Percentiles rank a stretch among this genome's conserved stretches.
Conservation (phyloP, 2,888 invertebrate genomes). For the Scaptodrosophila latifasciaeformis region DNA sequence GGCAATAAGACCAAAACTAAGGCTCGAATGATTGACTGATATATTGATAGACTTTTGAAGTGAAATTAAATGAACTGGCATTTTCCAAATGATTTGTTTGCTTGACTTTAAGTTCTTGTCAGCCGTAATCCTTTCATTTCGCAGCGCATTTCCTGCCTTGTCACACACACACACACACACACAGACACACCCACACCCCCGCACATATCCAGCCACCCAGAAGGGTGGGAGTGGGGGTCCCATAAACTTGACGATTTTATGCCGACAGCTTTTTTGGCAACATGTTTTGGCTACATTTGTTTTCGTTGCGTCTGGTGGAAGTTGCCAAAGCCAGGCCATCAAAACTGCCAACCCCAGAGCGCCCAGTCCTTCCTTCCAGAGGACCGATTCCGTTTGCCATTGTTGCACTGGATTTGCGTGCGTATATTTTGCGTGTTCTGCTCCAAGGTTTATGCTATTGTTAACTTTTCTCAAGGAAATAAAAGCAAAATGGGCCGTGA, state of each 20-base stretch:
- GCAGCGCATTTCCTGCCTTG: conserved; percentile 23
- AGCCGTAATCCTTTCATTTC: conserved; percentile 24
- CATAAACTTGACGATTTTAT: conserved; percentile 64
- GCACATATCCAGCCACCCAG: no score
- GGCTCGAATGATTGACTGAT: conserved; percentile 17
- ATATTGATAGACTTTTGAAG: conserved; percentile 18
- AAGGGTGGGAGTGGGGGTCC: no score
- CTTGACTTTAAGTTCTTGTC: background rate
- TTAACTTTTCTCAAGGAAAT: conserved; percentile 20
- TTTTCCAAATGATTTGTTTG: background rate
- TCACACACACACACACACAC: background rate
- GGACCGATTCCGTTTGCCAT: conserved; percentile 23
- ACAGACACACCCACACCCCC: no score
- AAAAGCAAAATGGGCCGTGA: conserved; percentile 8
- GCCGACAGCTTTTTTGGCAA: conserved; percentile 30
- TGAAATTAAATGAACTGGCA: no score
- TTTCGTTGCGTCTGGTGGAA: background rate
- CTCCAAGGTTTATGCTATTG: conserved; percentile 40
- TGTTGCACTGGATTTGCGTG: conserved; percentile 41
- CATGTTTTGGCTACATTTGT: conserved; percentile 27
- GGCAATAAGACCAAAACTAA: no score
- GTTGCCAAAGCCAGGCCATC: no score
- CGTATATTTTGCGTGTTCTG: conserved; percentile 11
- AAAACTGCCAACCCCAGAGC: no score
- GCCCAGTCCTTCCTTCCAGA: conserved; percentile 4